Conservation (phyloP, 2,888 invertebrate species). For the Zhengitettix transpicula region DNA sequence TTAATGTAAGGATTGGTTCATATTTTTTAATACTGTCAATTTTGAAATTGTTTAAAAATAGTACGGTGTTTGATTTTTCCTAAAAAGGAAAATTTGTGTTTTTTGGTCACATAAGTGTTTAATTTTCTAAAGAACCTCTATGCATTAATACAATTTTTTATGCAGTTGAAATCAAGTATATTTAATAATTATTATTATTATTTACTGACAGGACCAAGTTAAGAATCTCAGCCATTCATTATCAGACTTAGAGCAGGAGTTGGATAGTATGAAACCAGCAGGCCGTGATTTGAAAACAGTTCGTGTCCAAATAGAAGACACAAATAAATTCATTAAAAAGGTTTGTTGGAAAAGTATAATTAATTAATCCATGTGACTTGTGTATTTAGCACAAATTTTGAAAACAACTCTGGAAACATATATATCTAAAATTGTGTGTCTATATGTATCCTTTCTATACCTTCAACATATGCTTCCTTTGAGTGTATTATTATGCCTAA, state of each 20-base stretch:
- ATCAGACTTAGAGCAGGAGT: constrained; percentile 60
- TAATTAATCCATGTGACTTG: too few species aligned
- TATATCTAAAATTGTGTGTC: too few species aligned
- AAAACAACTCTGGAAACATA: too few species aligned
- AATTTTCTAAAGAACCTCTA: neutral
- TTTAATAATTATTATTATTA: neutral
- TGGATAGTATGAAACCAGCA: constrained; percentile 72
- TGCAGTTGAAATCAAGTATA: neutral
- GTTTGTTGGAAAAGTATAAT: constrained; percentile 20
- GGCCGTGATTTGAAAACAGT: constrained; percentile 78
- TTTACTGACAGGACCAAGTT: constrained; percentile 46
- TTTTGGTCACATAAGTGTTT: too few species aligned
- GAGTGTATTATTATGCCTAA: too few species aligned
- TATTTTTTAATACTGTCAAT: neutral
- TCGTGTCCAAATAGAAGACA: constrained; percentile 65
- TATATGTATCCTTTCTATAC: too few species aligned
- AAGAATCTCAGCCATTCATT: constrained; percentile 63
- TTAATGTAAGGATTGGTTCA: constrained; percentile 38
- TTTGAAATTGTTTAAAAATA: neutral
- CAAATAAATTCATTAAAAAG: constrained; percentile 45
- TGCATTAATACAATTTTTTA: neutral
- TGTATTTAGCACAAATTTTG: too few species aligned
- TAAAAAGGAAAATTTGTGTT: neutral
- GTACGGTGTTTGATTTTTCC: neutral
- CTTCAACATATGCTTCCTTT: too few species aligned